Percentiles rank a stretch among this genome's conserved stretches.
phyloP scores from a whole-genome alignment of 2,797 vertebrate genomes.

The Buceros bicornis region DNA sequence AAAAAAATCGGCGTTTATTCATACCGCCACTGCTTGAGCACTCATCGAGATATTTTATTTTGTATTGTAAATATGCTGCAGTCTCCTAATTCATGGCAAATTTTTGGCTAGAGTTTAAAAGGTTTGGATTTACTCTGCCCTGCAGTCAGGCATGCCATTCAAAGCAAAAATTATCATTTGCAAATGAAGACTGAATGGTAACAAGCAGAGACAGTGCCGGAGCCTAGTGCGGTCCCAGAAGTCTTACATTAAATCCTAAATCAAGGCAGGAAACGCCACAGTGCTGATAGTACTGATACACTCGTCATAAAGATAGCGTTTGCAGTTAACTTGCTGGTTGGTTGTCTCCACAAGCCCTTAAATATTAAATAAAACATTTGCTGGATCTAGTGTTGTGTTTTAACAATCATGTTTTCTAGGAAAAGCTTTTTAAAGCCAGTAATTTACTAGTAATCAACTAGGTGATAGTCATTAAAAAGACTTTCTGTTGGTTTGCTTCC shows the following conservation, averaged over 20 bases:
- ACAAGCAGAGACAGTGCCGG: constrained; percentile 39
- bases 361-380: neutral
- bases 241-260: constrained; percentile 42
- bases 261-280: neutral
- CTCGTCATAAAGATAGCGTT: neutral
- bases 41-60: constrained; percentile 63
- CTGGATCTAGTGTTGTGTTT: neutral
- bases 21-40: constrained; percentile 39
- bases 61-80: constrained; percentile 73
- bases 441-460: neutral
- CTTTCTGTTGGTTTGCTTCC: neutral
- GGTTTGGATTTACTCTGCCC: constrained; percentile 74
- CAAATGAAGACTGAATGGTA: constrained; percentile 65
- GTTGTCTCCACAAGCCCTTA: neutral
- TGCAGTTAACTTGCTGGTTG: neutral
- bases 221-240: neutral
- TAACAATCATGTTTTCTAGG: neutral
- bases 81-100: constrained; percentile 81
- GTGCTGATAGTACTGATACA: neutral
- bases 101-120: constrained; percentile 86
- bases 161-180: constrained; percentile 70
- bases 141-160: constrained; percentile 75
- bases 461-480: rapidly evolving
- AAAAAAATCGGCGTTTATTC: constrained; percentile 79
- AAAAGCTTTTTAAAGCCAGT: neutral